Percentiles rank a stretch among this genome's conserved stretches.
Evolutionary conservation across 2,113 vertebrate genomes (phyloP).

Genomic region (Sylvilagus bachmani): DNA sequence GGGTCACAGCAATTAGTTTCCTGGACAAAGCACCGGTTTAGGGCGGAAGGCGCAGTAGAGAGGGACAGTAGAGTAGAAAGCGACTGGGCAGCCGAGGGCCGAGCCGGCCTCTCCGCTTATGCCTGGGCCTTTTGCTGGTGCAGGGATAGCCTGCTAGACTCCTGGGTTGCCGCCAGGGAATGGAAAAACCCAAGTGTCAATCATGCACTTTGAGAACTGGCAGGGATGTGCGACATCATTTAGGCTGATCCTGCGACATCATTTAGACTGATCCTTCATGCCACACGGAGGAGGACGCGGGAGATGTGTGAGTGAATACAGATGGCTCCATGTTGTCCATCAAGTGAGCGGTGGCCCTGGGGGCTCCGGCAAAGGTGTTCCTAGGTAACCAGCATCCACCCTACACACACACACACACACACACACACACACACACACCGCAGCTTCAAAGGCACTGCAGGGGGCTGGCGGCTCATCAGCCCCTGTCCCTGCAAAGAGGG

Average conservation of each 20-base stretch:
- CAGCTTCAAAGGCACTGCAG: background rate
- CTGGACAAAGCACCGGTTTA: slow-evolving; percentile 39
- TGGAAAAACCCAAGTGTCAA: slow-evolving; percentile 53
- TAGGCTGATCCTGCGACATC: slow-evolving; percentile 46
- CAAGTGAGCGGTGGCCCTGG: background rate
- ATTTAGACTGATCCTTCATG: slow-evolving; percentile 59
- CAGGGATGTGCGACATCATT: slow-evolving; percentile 8
- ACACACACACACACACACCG: background rate
- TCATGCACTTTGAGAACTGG: slow-evolving; percentile 50
- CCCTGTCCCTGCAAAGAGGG: background rate
- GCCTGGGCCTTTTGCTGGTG: background rate
- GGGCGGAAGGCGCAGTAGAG: background rate
- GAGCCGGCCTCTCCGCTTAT: background rate
- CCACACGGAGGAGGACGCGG: background rate
- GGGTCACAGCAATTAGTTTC: slow-evolving; percentile 72
- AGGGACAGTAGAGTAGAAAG: fast-evolving
- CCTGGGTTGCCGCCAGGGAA: background rate
- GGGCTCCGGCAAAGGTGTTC: background rate
- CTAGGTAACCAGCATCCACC: background rate
- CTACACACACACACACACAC: too few relatives aligned
- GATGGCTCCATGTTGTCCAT: slow-evolving; percentile 44
- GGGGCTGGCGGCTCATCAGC: background rate
- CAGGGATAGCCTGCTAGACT: background rate
- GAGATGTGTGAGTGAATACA: background rate
- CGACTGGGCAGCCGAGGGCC: background rate